A percentile compares a stretch with the other conserved stretches of the same genome.
Conservation (phyloP, 1,140 invertebrate species). For the Myzus persicae region DNA sequence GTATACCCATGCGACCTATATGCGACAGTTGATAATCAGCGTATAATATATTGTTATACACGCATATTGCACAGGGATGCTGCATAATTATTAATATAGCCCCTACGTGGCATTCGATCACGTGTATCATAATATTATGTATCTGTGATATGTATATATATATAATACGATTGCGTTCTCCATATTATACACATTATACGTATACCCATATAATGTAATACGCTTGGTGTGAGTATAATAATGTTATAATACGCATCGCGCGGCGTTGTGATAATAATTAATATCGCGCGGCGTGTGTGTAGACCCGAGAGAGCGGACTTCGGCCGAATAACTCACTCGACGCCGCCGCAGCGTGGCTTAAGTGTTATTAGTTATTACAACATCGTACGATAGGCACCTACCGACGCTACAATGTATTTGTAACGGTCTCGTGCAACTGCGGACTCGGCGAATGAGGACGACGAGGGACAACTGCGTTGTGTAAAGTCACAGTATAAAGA, state of each 20-base stretch:
- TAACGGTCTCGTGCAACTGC: not conserved
- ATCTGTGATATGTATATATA: not conserved
- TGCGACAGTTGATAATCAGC: not conserved
- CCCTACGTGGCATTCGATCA: slow-evolving; percentile 3
- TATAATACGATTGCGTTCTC: not conserved
- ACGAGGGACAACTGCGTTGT: not conserved
- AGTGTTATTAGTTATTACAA: not conserved
- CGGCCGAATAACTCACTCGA: not conserved
- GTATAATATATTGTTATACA: not conserved
- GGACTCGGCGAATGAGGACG: not conserved
- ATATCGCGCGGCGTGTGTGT: not conserved
- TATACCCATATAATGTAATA: not conserved
- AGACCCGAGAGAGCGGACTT: not conserved
- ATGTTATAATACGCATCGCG: not conserved
- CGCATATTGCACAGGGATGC: not conserved
- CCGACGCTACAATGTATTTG: not conserved
- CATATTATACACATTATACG: not conserved
- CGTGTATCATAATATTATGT: not conserved
- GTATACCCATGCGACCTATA: not conserved
- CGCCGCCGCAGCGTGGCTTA: not conserved
- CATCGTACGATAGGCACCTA: not conserved
- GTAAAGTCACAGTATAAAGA: not conserved
- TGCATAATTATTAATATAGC: not conserved
- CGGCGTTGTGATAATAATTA: not conserved
- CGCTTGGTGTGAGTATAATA: not conserved